Base-by-base conservation (phyloP, 2,113 vertebrate species). In the Chamaea fasciata region DNA sequence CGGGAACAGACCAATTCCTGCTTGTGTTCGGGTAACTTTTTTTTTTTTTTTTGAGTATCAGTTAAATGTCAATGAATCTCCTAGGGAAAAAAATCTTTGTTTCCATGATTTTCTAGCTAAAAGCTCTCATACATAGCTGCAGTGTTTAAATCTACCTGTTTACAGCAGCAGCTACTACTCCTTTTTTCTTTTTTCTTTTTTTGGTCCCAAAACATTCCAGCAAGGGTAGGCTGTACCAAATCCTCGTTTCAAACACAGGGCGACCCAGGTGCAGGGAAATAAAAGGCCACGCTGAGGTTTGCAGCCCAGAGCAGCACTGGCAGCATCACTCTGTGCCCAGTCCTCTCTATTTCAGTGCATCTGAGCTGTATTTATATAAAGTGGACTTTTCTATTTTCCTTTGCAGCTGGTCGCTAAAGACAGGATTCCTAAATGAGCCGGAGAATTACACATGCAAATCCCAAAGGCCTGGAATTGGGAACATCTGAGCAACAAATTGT, bases 401-500 rank as follows among this genome's bases (percentile, higher is more conserved):
- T 55, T 57, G 87, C 87, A 95, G 93, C 91, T 95, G 94, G 59
- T 69, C 1, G 1, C 60, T 90, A 50, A 95, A 89, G 92, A 69
- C 50, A 55, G 75, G 67, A 92, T 77, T 88, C 83, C 90, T 80
- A 93, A 90, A 91, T 8, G 92, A 96, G 89, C 91, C 62, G 3
- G 53, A 83, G 92, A 95, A 94, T 96, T 89, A 94, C 90, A 92
- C 78, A 83, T 91, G 74, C 91, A 92, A 80, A 95, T 87, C 95
- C 89, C 41, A 37, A 85, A 87, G 78, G 90, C 90, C 76, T 60
- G 71, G 47, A 89, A 87, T 5, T 62, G 79, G 93, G 93, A 90
- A 90, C 85, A 90, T 92, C 95, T 87, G 91, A 95, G 94, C 95
- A 95, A 94, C 94, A 91, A 96, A 95, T 81, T 78, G 91, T 89